Evolutionary conservation across 2,113 vertebrate species (phyloP).

Genomic region (Vidua macroura): DNA sequence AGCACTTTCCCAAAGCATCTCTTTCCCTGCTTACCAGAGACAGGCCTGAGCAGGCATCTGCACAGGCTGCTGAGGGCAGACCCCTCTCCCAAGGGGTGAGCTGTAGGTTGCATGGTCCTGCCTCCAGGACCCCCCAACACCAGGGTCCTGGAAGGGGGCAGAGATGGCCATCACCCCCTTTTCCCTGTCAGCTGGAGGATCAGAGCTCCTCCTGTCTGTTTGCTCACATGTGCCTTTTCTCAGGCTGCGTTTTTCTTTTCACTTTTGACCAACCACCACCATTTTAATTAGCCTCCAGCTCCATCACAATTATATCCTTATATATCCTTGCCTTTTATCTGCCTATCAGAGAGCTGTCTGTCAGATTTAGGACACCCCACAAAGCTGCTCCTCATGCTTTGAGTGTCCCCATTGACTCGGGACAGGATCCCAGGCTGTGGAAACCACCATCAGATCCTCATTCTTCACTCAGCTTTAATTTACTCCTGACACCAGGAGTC

Average conservation of each 20-base stretch:
- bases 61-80: not conserved
- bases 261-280: not conserved
- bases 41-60: not conserved
- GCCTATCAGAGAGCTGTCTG: not conserved
- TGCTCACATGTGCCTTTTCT: constrained; percentile 39
- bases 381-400: constrained; percentile 42
- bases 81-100: rapidly evolving
- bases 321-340: constrained; percentile 54
- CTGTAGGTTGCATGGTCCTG: not conserved
- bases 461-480: constrained; percentile 63
- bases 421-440: not conserved
- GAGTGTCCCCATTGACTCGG: constrained; percentile 38
- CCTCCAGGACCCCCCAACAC: rapidly evolving
- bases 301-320: constrained; percentile 22
- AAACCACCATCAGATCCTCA: constrained; percentile 33
- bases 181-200: not conserved
- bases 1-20: not conserved
- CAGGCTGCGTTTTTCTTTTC: not conserved
- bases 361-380: constrained; percentile 57
- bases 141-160: not conserved
- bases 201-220: not conserved
- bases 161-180: not conserved
- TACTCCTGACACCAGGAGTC: constrained; percentile 46
- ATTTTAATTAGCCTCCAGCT: constrained; percentile 7
- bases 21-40: not conserved